Percentiles rank a stretch among this genome's conserved stretches.
These are phyloP conservation scores for Serilophus lunatus DNA, from an alignment of 2,113 vertebrate species.

Conservation along the genomic window DNA sequence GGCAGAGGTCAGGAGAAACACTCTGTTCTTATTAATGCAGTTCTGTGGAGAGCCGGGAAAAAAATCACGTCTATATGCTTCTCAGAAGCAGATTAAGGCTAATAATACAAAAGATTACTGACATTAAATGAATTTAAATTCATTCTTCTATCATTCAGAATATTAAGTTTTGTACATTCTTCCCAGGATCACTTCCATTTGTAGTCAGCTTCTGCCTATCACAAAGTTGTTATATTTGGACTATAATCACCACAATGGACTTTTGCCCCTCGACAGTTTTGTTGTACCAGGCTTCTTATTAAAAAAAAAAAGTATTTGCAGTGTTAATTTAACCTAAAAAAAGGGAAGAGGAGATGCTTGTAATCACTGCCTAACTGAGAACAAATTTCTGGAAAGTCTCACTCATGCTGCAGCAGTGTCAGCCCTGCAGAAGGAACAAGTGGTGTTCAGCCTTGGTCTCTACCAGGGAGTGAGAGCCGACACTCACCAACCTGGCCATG, in stretches of 20 bases:
- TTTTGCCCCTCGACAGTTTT: not conserved
- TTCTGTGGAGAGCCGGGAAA: not conserved
- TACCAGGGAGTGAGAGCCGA: not conserved
- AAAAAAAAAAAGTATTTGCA: not conserved
- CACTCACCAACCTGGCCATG: accelerated
- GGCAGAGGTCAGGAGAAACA: slow-evolving; percentile 5
- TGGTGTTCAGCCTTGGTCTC: not conserved
- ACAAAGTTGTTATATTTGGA: not conserved
- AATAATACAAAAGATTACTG: slow-evolving; percentile 40
- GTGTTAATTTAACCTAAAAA: not conserved
- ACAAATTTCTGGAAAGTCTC: not conserved
- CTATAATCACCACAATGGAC: not conserved
- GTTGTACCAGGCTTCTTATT: not conserved
- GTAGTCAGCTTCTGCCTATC: not conserved
- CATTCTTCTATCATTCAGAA: slow-evolving; percentile 9
- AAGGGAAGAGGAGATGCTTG: not conserved
- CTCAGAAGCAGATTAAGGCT: slow-evolving; percentile 31
- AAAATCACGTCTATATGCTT: not conserved
- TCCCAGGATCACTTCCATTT: not conserved
- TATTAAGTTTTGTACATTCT: not conserved
- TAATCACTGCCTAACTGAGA: not conserved
- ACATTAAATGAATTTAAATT: slow-evolving; percentile 37
- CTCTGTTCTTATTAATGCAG: not conserved
- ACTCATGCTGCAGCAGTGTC: not conserved
- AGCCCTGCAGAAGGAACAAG: not conserved